Percentiles rank a stretch among this genome's conserved stretches.
Conservation (phyloP, 2,113 vertebrate species). For the Hystrix brachyura region DNA sequence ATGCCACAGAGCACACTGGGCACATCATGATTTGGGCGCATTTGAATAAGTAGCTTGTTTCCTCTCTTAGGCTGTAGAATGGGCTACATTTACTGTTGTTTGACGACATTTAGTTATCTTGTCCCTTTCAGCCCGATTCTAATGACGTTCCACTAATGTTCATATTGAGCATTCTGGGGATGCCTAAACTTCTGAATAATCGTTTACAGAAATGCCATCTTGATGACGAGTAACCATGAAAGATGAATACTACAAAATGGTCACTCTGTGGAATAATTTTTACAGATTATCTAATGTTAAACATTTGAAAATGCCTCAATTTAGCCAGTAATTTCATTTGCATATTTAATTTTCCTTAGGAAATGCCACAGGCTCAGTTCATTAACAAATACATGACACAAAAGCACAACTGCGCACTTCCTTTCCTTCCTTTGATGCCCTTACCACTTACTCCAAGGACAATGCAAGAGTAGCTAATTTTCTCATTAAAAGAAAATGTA, state of each 20-base stretch:
- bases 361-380: constrained; percentile 62
- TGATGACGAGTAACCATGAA: neutral
- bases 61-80: neutral
- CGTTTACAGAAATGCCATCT: neutral
- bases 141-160: neutral
- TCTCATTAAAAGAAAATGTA: constrained; percentile 70
- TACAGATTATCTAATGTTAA: constrained; percentile 29
- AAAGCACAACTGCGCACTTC: constrained; percentile 31
- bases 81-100: neutral
- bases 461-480: constrained; percentile 58
- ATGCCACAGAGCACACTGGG: neutral
- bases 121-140: neutral
- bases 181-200: neutral
- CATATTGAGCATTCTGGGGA: neutral
- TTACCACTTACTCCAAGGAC: constrained; percentile 50
- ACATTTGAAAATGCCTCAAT: constrained; percentile 1
- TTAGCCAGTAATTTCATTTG: constrained; percentile 60
- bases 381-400: constrained; percentile 57
- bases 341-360: constrained; percentile 70
- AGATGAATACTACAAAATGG: neutral
- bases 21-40: neutral
- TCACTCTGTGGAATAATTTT: constrained; percentile 47
- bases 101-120: neutral
- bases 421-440: constrained; percentile 16
- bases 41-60: neutral